A percentile compares a stretch with the other conserved stretches of the same genome.
Conservation (phyloP, 2,797 vertebrate species). For the Crocodylus rhombifer region DNA sequence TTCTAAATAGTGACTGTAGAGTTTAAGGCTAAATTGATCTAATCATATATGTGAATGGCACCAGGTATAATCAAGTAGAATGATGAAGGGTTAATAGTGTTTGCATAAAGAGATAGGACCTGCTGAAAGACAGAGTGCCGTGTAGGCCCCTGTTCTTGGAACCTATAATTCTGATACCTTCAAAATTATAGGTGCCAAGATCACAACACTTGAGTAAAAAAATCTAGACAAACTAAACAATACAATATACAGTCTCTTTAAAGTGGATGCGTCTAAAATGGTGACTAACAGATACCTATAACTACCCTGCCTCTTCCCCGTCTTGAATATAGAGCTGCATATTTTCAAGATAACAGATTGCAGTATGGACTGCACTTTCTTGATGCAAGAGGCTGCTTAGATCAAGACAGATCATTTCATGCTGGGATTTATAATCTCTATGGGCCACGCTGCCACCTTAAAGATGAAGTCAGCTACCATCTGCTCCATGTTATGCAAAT, state of each 20-base stretch:
- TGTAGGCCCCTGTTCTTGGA: too few relatives aligned
- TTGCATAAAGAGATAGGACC: neutral
- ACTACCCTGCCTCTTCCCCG: neutral
- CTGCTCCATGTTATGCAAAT: conserved; percentile 73
- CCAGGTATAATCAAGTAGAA: neutral
- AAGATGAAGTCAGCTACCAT: conserved; percentile 68
- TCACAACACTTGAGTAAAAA: neutral
- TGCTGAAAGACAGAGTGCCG: neutral
- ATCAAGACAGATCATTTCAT: neutral
- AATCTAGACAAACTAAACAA: conserved; percentile 6
- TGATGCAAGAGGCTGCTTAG: neutral
- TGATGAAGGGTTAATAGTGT: neutral
- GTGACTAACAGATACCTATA: neutral
- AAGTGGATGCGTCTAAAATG: neutral
- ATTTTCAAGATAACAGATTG: neutral
- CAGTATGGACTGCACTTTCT: neutral
- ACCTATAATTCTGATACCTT: too few relatives aligned
- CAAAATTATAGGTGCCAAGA: conserved; percentile 4
- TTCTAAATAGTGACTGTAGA: neutral
- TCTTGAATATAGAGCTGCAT: neutral
- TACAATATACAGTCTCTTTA: neutral
- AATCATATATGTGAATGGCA: neutral
- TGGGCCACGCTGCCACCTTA: conserved; percentile 7
- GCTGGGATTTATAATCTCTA: conserved; percentile 62
- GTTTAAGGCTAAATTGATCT: conserved; percentile 2